phyloP scores from a whole-genome alignment of 2,888 invertebrate genomes.

The Hyposoter didymator region DNA sequence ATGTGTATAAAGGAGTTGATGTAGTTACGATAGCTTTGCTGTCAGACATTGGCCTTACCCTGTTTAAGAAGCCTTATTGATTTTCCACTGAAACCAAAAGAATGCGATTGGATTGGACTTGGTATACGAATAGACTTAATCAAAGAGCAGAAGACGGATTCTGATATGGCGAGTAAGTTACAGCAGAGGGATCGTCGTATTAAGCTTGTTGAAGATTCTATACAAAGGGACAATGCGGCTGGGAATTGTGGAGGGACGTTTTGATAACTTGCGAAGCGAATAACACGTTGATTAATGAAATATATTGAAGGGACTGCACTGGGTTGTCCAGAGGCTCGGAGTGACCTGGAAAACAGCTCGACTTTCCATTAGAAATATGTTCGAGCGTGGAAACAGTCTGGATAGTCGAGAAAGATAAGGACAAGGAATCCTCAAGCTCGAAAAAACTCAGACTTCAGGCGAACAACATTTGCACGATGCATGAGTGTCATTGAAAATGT shows the following conservation, averaged over 20 bases:
- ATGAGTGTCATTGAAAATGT: background rate
- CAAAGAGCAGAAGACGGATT: background rate
- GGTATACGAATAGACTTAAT: slow-evolving; percentile 29
- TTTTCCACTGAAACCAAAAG: slow-evolving; percentile 48
- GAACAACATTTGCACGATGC: slow-evolving; percentile 16
- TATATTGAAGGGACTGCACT: background rate
- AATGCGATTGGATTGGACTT: slow-evolving; percentile 53
- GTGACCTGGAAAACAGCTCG: background rate
- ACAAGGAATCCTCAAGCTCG: background rate
- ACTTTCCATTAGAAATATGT: background rate
- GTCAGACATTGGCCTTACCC: slow-evolving; percentile 47
- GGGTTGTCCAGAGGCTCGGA: background rate
- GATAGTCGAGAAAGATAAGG: background rate
- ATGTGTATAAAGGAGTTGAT: background rate
- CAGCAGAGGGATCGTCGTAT: background rate
- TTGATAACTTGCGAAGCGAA: background rate
- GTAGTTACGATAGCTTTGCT: slow-evolving; percentile 15
- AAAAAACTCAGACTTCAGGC: background rate
- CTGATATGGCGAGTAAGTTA: slow-evolving; percentile 17
- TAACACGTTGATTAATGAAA: background rate
- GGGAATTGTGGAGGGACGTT: background rate
- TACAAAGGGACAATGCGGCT: background rate
- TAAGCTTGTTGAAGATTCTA: background rate
- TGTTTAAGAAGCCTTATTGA: slow-evolving; percentile 44
- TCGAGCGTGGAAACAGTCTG: background rate